Evolutionary conservation across 2,888 invertebrate species (phyloP).

Genomic region (Drosophila barbarae): DNA sequence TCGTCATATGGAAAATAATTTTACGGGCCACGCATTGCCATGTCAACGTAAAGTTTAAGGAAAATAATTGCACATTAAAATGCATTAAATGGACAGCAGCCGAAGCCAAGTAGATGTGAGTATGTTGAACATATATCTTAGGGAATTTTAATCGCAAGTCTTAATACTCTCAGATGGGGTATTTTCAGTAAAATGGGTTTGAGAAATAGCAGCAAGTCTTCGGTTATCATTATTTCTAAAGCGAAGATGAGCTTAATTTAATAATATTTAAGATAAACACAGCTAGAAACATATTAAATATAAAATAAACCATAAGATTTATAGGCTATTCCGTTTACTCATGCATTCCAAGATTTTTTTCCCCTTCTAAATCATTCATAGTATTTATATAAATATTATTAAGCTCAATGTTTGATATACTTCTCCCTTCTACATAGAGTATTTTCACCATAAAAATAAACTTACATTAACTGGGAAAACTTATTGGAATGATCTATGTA

Average conservation of each 20-base stretch:
- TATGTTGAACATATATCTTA: slow-evolving; percentile 1
- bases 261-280: too few species aligned
- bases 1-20: slow-evolving; percentile 41
- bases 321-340: too few species aligned
- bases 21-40: slow-evolving; percentile 40
- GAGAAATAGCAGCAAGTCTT: not conserved
- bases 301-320: not conserved
- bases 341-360: too few species aligned
- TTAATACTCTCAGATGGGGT: slow-evolving; percentile 2
- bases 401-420: not conserved
- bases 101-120: slow-evolving; percentile 18
- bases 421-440: not conserved
- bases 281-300: too few species aligned
- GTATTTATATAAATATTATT: not conserved
- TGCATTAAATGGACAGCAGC: slow-evolving; percentile 47
- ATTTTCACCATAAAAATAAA: slow-evolving; percentile 9
- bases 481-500: slow-evolving; percentile 26
- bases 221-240: not conserved
- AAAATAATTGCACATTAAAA: slow-evolving; percentile 55
- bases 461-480: slow-evolving; percentile 2
- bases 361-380: not conserved
- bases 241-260: not conserved
- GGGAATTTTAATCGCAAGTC: not conserved
- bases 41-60: slow-evolving; percentile 44
- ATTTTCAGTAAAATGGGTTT: not conserved